These are phyloP conservation scores for Micromussa lordhowensis DNA, from an alignment of 92 coral and sea anemone genomes.

Conservation along the genomic window DNA sequence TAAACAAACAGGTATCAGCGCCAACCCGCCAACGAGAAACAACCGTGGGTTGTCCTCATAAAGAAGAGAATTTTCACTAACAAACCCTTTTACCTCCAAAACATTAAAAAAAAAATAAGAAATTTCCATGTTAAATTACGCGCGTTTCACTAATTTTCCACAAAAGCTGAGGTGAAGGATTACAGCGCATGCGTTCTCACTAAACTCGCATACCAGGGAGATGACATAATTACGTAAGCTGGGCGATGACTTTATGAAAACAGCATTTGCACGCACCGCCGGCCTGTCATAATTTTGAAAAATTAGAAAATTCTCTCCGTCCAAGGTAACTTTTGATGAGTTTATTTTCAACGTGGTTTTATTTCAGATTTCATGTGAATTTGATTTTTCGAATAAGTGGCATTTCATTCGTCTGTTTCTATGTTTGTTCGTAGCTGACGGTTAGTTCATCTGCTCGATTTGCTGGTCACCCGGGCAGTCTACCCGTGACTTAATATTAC, in stretches of 20 bases:
- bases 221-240: conserved; percentile 59
- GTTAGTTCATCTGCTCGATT: conserved; percentile 23
- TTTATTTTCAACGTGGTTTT: background rate
- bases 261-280: conserved; percentile 78
- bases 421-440: conserved; percentile 20
- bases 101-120: background rate
- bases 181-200: conserved; percentile 1
- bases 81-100: background rate
- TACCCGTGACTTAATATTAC: conserved; percentile 29
- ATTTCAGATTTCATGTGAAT: background rate
- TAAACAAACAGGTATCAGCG: conserved; percentile 77
- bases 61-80: background rate
- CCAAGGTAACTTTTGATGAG: conserved; percentile 29
- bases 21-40: conserved; percentile 33
- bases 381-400: background rate
- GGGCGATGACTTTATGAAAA: conserved; percentile 90
- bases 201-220: conserved; percentile 53
- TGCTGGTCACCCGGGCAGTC: conserved; percentile 26
- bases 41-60: background rate
- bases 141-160: background rate
- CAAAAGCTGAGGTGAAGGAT: background rate
- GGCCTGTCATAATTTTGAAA: conserved; percentile 80
- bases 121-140: background rate
- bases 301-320: conserved; percentile 47
- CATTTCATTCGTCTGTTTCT: background rate